Conservation (phyloP, 2,888 invertebrate genomes). For the Heterodera filipjevi region DNA sequence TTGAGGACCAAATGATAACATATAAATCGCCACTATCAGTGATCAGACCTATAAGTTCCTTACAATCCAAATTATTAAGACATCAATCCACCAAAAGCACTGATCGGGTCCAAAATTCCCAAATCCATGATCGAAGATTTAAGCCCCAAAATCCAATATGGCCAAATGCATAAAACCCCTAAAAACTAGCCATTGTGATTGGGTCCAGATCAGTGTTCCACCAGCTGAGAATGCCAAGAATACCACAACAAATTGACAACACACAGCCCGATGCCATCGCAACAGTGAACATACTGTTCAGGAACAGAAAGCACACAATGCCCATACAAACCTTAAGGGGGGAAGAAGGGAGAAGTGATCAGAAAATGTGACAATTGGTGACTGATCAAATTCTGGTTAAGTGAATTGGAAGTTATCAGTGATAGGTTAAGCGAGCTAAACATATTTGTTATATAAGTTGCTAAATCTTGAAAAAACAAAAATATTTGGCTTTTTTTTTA, state of each 20-base stretch:
- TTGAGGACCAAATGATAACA: too few species aligned
- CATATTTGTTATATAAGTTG: too few species aligned
- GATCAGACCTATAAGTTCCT: too few species aligned
- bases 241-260: constrained; percentile 56
- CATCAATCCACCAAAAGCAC: too few species aligned
- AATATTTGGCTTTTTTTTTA: too few species aligned
- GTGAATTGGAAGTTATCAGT: neutral
- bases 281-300: constrained; percentile 61
- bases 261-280: constrained; percentile 57
- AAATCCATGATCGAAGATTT: too few species aligned
- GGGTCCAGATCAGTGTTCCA: constrained; percentile 60
- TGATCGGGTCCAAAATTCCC: too few species aligned
- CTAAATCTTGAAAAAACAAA: too few species aligned
- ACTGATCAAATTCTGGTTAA: too few species aligned
- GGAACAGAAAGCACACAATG: constrained; percentile 59
- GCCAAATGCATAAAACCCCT: neutral
- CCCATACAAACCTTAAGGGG: constrained; percentile 53
- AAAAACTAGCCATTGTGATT: constrained; percentile 57
- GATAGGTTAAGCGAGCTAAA: neutral
- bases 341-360: neutral
- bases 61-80: too few species aligned
- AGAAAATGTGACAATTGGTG: neutral
- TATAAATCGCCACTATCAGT: too few species aligned
- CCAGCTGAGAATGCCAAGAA: constrained; percentile 60
- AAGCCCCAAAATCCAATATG: too few species aligned